Evolutionary conservation across 1,140 invertebrate species (phyloP), one percentile per base, ranked within the genome.

Genomic region (Venturia canescens): DNA sequence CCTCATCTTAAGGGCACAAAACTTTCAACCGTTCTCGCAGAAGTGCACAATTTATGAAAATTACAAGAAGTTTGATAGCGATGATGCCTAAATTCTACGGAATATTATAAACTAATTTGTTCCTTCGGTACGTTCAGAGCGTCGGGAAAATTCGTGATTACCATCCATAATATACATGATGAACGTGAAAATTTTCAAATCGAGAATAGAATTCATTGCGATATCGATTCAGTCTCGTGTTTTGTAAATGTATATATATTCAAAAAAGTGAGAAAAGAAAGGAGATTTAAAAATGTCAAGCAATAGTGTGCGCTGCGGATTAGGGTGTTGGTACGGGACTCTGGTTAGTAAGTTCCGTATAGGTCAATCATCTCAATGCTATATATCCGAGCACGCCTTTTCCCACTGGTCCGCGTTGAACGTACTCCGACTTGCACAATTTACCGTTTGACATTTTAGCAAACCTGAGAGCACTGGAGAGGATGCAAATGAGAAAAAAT

Each of bases 301-400:
- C 21, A 57, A n/a, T 23, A 57, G 11, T 21, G 4, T 57, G 13
- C 60, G 60, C 13, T 27, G 21, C 60, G 60, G 23, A 66, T 27
- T 7, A 11, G 21, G 60, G 60, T 18, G 60, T 29, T 66, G 60
- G 60, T 66, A 13, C 27, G 21, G 60, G 23, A 23, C 23, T 66
- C 60, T 9, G 60, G 60, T 60, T 38, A 76, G 83, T 60, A 63
- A 81, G 80, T 82, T 87, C 87, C 72, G 87, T 84, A n/a, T n/a
- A 26, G 87, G 53, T 86, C 82, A 80, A 83, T 26, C 87, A 83
- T 86, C 86, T 82, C 75, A 66, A 34, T 86, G 85, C 86, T 84
- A n/a, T n/a, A n/a, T n/a, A 80, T 84, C 86, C 67, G 85, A 44
- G 77, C 83, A 86, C 77, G 84, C 87, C 85, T 88, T 88, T 86